These are phyloP conservation scores for Rhinogobius similis DNA, from an alignment of 2,113 vertebrate genomes.

Conservation along the genomic window DNA sequence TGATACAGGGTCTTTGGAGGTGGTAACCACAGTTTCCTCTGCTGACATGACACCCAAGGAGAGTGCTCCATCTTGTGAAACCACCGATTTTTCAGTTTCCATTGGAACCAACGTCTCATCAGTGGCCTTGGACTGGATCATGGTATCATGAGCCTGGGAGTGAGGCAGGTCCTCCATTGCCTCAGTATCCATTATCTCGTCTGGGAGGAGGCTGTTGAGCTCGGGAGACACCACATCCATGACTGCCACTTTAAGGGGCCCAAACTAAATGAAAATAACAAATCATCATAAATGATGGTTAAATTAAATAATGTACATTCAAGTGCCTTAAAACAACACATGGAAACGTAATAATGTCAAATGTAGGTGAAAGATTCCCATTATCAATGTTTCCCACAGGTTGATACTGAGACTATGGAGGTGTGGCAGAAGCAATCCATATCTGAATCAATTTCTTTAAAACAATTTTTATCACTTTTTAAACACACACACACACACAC, in stretches of 20 bases:
- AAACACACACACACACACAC: too few relatives aligned
- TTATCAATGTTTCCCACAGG: too few relatives aligned
- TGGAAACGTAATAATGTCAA: not conserved
- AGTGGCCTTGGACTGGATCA: conserved; percentile 47
- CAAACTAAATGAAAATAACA: conserved; percentile 49
- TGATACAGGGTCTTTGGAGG: conserved; percentile 73
- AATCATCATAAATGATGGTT: not conserved
- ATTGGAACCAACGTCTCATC: conserved; percentile 73
- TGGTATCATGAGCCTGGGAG: conserved; percentile 78
- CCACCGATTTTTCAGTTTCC: conserved; percentile 82
- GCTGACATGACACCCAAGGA: conserved; percentile 70
- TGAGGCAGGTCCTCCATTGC: conserved; percentile 88
- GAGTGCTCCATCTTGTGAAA: conserved; percentile 82
- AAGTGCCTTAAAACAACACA: not conserved
- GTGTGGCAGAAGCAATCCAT: too few relatives aligned
- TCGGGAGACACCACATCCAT: conserved; percentile 98
- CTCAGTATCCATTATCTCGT: conserved; percentile 98
- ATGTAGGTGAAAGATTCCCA: not conserved
- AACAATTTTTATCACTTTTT: too few relatives aligned
- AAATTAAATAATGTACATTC: not conserved
- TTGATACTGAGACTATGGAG: too few relatives aligned
- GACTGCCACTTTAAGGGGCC: conserved; percentile 59
- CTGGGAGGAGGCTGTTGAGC: conserved; percentile 95
- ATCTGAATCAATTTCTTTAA: too few relatives aligned
- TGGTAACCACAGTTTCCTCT: conserved; percentile 67